Evolutionary conservation across 2,113 vertebrate genomes (phyloP).

Genomic region (Hypomesus transpacificus): DNA sequence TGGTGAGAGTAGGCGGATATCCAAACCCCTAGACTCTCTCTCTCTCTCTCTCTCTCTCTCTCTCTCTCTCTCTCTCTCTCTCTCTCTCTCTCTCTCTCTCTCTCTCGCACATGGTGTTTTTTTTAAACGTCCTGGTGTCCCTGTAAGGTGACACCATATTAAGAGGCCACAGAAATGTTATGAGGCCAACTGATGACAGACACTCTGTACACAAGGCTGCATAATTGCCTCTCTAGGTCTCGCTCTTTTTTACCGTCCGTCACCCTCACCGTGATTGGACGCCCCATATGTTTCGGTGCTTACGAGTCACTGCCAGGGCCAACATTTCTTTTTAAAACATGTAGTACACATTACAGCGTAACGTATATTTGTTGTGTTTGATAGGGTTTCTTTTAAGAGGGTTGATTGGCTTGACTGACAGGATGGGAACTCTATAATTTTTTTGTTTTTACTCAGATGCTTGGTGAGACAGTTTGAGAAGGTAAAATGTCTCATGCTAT

Average conservation of each 20-base stretch:
- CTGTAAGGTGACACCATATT: constrained; percentile 38
- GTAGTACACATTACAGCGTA: too few relatives aligned
- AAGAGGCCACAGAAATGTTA: constrained; percentile 40
- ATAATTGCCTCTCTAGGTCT: constrained; percentile 14
- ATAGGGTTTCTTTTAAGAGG: too few relatives aligned
- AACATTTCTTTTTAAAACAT: neutral
- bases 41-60: neutral
- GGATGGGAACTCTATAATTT: too few relatives aligned
- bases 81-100: constrained; percentile 1
- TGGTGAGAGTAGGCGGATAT: constrained; percentile 34
- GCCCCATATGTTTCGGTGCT: neutral
- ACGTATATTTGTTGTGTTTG: too few relatives aligned
- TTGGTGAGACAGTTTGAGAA: neutral
- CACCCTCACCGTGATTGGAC: constrained; percentile 15
- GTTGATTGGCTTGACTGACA: too few relatives aligned
- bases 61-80: constrained; percentile 1
- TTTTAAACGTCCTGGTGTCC: constrained; percentile 13
- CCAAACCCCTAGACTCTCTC: constrained; percentile 30
- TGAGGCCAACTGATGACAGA: constrained; percentile 36
- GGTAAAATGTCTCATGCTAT: neutral
- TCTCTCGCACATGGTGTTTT: constrained; percentile 1
- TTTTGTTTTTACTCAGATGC: too few relatives aligned
- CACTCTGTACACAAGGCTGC: constrained; percentile 26
- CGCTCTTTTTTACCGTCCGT: constrained; percentile 16
- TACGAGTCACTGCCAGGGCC: neutral